phyloP scores from a whole-genome alignment of 2,797 vertebrate species.

The Echeneis naucrates region DNA sequence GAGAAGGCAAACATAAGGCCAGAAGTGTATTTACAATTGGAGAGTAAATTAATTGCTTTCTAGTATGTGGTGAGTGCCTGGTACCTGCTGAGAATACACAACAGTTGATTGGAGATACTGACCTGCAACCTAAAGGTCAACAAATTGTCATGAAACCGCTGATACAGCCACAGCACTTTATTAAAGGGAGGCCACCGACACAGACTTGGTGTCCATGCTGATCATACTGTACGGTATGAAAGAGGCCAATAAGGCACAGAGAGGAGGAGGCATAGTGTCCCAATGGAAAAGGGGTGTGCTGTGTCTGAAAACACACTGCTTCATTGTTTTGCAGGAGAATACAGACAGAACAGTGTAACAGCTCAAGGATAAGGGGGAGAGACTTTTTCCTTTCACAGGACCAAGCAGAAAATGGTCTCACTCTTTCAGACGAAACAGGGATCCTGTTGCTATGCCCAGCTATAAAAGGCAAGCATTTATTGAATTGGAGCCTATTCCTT shows the following conservation, averaged over 20 bases:
- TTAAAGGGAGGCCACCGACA: constrained; percentile 13
- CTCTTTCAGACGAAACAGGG: too few relatives aligned
- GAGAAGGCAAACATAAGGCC: constrained; percentile 55
- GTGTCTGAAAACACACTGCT: constrained; percentile 31
- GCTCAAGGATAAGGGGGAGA: constrained; percentile 20
- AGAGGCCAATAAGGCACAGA: constrained; percentile 29
- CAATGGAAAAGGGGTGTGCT: constrained; percentile 7
- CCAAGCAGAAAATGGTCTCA: constrained; percentile 25
- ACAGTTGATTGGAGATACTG: constrained; percentile 28
- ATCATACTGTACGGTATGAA: constrained; percentile 9
- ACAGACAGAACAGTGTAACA: constrained; percentile 24
- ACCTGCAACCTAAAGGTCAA: constrained; percentile 52
- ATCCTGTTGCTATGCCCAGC: too few relatives aligned
- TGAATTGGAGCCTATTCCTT: too few relatives aligned
- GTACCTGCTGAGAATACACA: constrained; percentile 32
- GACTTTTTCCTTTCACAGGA: constrained; percentile 26
- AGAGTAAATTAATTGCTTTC: constrained; percentile 52
- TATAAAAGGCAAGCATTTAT: too few relatives aligned
- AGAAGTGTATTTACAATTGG: neutral
- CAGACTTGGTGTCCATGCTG: constrained; percentile 9
- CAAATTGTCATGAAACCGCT: constrained; percentile 13
- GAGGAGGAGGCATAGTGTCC: constrained; percentile 2
- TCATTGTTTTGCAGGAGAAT: constrained; percentile 43
- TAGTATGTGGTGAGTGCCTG: constrained; percentile 24
- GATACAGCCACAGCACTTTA: constrained; percentile 13